phyloP scores from a whole-genome alignment of 2,797 vertebrate genomes.

The Pseudopleuronectes americanus region DNA sequence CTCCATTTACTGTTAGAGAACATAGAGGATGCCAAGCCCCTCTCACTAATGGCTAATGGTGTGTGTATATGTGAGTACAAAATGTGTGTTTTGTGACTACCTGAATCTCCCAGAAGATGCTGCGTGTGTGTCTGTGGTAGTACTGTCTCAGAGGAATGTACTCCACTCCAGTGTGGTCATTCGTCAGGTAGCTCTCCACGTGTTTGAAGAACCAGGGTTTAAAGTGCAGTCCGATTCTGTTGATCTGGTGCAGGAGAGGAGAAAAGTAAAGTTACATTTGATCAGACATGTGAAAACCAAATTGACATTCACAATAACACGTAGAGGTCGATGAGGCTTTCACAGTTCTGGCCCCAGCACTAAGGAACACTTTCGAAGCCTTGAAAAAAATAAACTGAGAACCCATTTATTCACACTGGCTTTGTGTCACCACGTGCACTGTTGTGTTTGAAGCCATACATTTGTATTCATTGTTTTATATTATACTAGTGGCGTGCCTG shows the following conservation, averaged over 20 bases:
- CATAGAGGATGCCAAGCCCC: conserved; percentile 63
- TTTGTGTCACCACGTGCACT: too few relatives aligned
- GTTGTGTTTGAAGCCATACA: too few relatives aligned
- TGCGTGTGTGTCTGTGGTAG: conserved; percentile 97
- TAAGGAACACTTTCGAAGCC: too few relatives aligned
- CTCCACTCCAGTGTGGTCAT: conserved; percentile 83
- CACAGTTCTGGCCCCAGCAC: too few relatives aligned
- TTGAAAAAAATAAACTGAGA: too few relatives aligned
- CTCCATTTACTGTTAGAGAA: conserved; percentile 67
- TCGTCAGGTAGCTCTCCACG: conserved; percentile 89
- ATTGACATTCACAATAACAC: not conserved
- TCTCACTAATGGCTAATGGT: conserved; percentile 81
- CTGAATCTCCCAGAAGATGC: conserved; percentile 99
- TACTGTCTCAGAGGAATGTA: conserved; percentile 97
- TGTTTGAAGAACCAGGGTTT: conserved; percentile 99
- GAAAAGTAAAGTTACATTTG: not conserved
- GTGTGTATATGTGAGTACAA: conserved; percentile 32
- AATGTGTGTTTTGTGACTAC: conserved; percentile 71
- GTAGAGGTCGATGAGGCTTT: not conserved
- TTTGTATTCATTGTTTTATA: too few relatives aligned
- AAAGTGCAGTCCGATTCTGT: conserved; percentile 93
- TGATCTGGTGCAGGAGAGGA: conserved; percentile 81
- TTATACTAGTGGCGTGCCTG: too few relatives aligned
- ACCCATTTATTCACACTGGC: too few relatives aligned
- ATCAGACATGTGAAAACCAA: not conserved